Evolutionary conservation across 2,888 invertebrate species (phyloP).

Genomic region (Andrena hattorfiana): DNA sequence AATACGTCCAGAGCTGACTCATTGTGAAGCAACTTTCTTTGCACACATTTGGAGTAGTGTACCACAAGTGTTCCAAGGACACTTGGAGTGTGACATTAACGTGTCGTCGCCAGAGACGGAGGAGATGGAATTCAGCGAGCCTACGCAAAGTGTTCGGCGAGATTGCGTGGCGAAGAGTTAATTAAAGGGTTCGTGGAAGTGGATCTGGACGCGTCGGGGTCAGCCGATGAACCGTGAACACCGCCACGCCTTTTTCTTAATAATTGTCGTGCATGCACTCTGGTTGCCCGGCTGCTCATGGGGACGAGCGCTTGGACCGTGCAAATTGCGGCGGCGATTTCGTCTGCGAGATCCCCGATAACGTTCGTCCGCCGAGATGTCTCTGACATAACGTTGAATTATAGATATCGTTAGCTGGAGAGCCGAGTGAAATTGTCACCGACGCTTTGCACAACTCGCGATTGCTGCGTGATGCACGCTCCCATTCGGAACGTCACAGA

Average conservation of each 20-base stretch:
- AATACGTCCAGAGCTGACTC: no score
- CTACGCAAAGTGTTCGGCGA: constrained; percentile 43
- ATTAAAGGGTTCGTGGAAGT: constrained; percentile 72
- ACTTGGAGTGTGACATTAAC: no score
- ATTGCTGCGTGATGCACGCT: not conserved
- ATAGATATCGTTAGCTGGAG: constrained; percentile 25
- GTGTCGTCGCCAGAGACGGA: no score
- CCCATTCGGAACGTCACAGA: no score
- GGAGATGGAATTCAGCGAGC: constrained; percentile 44
- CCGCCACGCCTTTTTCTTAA: constrained; percentile 65
- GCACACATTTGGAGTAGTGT: no score
- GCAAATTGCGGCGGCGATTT: constrained; percentile 54
- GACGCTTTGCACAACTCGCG: constrained; percentile 1
- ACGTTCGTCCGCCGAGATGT: constrained; percentile 21
- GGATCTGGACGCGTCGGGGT: constrained; percentile 54
- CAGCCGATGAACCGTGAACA: constrained; percentile 71
- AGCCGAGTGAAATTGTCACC: constrained; percentile 19
- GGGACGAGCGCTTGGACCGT: constrained; percentile 33
- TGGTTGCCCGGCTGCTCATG: constrained; percentile 28
- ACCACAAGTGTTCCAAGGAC: no score
- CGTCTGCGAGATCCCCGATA: constrained; percentile 59
- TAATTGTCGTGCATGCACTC: constrained; percentile 60
- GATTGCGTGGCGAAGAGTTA: constrained; percentile 66
- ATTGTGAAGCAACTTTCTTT: no score
- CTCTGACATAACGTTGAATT: constrained; percentile 34